A percentile compares a stretch with the other conserved stretches of the same genome.
Conservation (phyloP, 2,113 vertebrate species). For the Limanda limanda region DNA sequence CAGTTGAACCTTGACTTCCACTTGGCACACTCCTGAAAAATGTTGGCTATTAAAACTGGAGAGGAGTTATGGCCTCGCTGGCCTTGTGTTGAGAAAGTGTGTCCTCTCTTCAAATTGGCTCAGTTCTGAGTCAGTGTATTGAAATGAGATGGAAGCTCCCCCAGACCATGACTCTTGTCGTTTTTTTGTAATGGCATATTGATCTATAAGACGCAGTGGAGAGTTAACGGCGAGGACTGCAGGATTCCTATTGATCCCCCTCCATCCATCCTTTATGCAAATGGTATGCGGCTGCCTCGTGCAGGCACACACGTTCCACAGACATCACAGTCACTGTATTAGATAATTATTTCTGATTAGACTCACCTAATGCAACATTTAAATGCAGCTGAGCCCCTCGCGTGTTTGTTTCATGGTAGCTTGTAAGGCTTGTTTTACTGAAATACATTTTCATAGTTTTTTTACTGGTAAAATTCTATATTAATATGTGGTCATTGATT, state of each 20-base stretch:
- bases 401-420: neutral
- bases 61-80: slow-evolving; percentile 42
- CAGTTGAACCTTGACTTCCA: slow-evolving; percentile 47
- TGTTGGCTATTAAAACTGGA: slow-evolving; percentile 29
- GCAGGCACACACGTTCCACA: slow-evolving; percentile 4
- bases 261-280: slow-evolving; percentile 40
- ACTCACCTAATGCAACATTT: neutral
- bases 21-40: slow-evolving; percentile 39
- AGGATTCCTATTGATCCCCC: slow-evolving; percentile 56
- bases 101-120: slow-evolving; percentile 52
- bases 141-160: slow-evolving; percentile 46
- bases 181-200: slow-evolving; percentile 75
- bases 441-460: neutral
- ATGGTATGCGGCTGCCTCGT: slow-evolving; percentile 30
- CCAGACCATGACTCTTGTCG: slow-evolving; percentile 50
- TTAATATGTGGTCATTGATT: neutral
- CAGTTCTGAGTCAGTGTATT: slow-evolving; percentile 52
- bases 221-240: slow-evolving; percentile 54
- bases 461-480: neutral
- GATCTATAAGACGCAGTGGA: slow-evolving; percentile 57
- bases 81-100: slow-evolving; percentile 49
- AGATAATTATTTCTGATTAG: slow-evolving; percentile 5
- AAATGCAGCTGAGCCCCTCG: neutral
- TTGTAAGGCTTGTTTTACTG: neutral
- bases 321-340: neutral